A percentile compares a stretch with the other conserved stretches of the same genome.
Evolutionary conservation across 1,140 invertebrate species (phyloP).

Genomic region (Zaprionus africanus): DNA sequence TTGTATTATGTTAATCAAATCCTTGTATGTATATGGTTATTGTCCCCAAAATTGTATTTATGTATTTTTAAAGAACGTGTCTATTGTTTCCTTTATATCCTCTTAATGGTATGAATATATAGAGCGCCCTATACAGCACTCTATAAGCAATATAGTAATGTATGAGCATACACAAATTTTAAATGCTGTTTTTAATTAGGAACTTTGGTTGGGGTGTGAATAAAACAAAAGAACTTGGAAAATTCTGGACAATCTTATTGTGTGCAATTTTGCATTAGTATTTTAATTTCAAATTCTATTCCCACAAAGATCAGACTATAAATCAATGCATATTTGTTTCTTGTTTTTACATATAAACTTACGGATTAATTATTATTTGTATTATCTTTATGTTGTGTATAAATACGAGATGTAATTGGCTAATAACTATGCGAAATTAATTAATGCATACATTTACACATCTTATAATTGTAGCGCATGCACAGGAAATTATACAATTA

Average conservation of each 20-base stretch:
- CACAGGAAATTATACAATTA: slow-evolving; percentile 51
- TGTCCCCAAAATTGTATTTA: slow-evolving; percentile 58
- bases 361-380: slow-evolving; percentile 27
- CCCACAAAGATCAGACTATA: slow-evolving; percentile 76
- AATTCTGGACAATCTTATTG: neutral
- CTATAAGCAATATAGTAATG: slow-evolving; percentile 44
- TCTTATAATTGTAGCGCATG: slow-evolving; percentile 45
- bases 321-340: slow-evolving; percentile 63
- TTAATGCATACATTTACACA: slow-evolving; percentile 55
- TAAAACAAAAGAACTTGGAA: neutral
- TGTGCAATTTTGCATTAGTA: slow-evolving; percentile 1
- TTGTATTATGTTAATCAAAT: slow-evolving; percentile 49
- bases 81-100: slow-evolving; percentile 18
- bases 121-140: slow-evolving; percentile 67
- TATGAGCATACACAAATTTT: neutral
- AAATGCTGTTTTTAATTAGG: neutral
- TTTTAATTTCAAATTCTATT: slow-evolving; percentile 66
- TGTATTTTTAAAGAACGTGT: slow-evolving; percentile 51
- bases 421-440: slow-evolving; percentile 33
- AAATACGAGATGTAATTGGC: slow-evolving; percentile 70
- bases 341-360: slow-evolving; percentile 54
- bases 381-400: slow-evolving; percentile 47
- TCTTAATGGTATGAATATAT: slow-evolving; percentile 16
- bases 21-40: slow-evolving; percentile 60
- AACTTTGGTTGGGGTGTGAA: neutral